Conservation (phyloP, 2,113 vertebrate species). For the Callipepla californica region DNA sequence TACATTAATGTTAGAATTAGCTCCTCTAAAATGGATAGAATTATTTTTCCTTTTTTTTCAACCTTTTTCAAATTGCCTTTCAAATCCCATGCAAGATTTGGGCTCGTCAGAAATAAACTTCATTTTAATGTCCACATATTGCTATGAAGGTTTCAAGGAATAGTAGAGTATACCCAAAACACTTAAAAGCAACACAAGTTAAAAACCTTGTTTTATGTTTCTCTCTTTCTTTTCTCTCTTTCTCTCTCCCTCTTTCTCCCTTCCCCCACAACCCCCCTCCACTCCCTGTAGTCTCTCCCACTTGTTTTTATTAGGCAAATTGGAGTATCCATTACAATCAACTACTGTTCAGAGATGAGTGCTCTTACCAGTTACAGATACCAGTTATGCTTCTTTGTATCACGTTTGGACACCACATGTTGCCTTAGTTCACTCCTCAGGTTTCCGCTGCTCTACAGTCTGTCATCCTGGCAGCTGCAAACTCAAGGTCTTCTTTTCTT, state of each 20-base stretch:
- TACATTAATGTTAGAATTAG: neutral
- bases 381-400: neutral
- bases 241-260: too few relatives aligned
- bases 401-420: neutral
- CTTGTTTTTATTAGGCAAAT: neutral
- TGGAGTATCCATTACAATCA: neutral
- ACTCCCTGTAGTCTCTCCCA: too few relatives aligned
- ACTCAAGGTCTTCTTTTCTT: neutral
- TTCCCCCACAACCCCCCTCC: too few relatives aligned
- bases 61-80: neutral
- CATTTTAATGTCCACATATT: neutral
- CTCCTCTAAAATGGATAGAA: neutral
- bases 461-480: slow-evolving; percentile 17
- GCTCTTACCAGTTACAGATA: neutral
- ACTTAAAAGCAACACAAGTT: neutral
- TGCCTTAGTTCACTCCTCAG: neutral
- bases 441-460: slow-evolving; percentile 32
- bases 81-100: neutral
- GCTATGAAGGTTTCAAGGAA: neutral
- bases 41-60: neutral
- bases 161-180: neutral
- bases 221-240: too few relatives aligned
- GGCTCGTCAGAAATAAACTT: neutral
- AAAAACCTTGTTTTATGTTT: too few relatives aligned
- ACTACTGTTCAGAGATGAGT: neutral